Evolutionary conservation across 2,888 invertebrate genomes (phyloP).

Genomic region (Theretra japonica): DNA sequence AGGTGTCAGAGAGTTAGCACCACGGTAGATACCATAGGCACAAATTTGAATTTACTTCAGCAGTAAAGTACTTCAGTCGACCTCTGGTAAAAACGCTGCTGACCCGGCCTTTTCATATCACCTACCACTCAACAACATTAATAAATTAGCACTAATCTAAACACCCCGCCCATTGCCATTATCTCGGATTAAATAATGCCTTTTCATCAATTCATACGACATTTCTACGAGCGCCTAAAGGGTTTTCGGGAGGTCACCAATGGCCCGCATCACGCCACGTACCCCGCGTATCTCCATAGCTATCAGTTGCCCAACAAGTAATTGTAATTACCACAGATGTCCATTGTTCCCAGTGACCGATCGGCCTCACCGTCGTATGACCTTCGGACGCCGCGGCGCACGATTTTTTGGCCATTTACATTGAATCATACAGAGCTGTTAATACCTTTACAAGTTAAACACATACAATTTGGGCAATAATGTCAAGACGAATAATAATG

Average conservation of each 20-base stretch:
- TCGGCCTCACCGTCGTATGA: conserved; percentile 71
- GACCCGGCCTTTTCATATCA: too few relatives aligned
- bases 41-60: too few relatives aligned
- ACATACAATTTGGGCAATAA: conserved; percentile 28
- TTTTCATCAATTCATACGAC: conserved; percentile 9
- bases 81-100: too few relatives aligned
- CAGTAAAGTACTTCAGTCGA: too few relatives aligned
- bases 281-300: conserved; percentile 53
- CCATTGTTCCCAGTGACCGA: conserved; percentile 80
- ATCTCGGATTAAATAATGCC: neutral
- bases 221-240: conserved; percentile 13
- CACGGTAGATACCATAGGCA: too few relatives aligned
- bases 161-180: neutral
- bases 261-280: neutral
- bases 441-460: conserved; percentile 31
- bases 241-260: conserved; percentile 8
- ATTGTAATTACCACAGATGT: conserved; percentile 83
- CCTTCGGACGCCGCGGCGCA: conserved; percentile 75
- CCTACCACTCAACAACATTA: too few relatives aligned
- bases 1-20: too few relatives aligned
- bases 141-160: neutral
- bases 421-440: conserved; percentile 54
- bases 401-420: conserved; percentile 77
- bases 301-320: conserved; percentile 78
- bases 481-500: conserved; percentile 33